Percentiles rank a stretch among this genome's conserved stretches.
phyloP scores from a whole-genome alignment of 35 echinoderm and acorn worm species.

The Strongylocentrotus purpuratus region DNA sequence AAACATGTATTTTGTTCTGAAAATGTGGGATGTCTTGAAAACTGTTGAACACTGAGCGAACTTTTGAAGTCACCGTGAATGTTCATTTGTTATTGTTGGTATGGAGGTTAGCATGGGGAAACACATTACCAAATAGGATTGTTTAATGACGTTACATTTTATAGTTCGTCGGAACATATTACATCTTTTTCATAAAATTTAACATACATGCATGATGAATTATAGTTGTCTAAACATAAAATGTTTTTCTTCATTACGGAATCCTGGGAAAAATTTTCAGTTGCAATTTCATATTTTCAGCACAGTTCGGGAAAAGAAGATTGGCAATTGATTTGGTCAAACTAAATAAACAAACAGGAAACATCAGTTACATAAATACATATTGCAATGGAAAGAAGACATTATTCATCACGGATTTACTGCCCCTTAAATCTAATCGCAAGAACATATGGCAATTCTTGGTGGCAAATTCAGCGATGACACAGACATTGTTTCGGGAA shows the following conservation, averaged over 20 bases:
- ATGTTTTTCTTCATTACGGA: background rate
- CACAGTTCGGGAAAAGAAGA: background rate
- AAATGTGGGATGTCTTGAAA: no score
- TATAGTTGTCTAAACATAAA: background rate
- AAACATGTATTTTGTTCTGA: background rate
- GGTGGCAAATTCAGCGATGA: background rate
- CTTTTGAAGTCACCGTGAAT: no score
- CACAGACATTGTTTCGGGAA: background rate
- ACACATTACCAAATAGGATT: background rate
- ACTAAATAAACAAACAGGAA: background rate
- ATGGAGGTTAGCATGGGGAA: background rate
- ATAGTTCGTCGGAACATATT: background rate
- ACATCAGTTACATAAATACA: background rate
- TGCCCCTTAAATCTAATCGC: background rate
- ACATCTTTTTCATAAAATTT: background rate
- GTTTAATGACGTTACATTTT: background rate
- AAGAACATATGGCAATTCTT: background rate
- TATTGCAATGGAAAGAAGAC: background rate
- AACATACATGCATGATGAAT: background rate
- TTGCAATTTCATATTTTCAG: background rate
- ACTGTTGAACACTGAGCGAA: no score
- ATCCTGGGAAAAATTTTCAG: background rate
- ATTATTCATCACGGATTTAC: background rate
- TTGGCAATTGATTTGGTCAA: background rate
- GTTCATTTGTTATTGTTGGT: background rate